phyloP scores from a whole-genome alignment of 2,888 invertebrate genomes.

The Masnerella sp. region DNA sequence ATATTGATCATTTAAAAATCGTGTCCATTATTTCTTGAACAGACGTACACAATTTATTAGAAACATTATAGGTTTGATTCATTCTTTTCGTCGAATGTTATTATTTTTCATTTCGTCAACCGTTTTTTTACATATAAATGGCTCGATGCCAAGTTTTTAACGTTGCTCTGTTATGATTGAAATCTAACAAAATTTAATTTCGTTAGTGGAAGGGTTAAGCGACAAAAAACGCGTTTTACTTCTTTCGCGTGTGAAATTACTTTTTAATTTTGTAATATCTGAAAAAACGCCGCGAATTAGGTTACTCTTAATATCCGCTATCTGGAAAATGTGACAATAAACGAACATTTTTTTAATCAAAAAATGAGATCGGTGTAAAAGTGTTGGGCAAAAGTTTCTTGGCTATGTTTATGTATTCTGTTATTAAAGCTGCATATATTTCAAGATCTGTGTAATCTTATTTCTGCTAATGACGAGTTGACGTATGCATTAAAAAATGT shows the following conservation, averaged over 20 bases:
- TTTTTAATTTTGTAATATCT: slow-evolving; percentile 27
- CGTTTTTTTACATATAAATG: slow-evolving; percentile 5
- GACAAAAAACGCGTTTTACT: slow-evolving; percentile 9
- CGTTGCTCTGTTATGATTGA: slow-evolving; percentile 10
- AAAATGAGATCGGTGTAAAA: not conserved
- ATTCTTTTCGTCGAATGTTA: slow-evolving; percentile 4
- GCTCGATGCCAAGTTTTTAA: slow-evolving; percentile 13
- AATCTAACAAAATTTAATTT: slow-evolving; percentile 19
- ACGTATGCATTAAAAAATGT: too few species aligned
- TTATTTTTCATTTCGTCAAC: slow-evolving; percentile 16
- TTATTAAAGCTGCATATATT: too few species aligned
- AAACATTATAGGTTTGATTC: too few species aligned
- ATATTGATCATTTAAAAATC: too few species aligned
- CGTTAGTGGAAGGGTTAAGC: slow-evolving; percentile 5
- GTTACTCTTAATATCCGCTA: slow-evolving; percentile 9
- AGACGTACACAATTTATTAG: too few species aligned
- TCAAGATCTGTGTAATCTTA: too few species aligned
- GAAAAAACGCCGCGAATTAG: slow-evolving; percentile 4
- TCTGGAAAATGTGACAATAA: slow-evolving; percentile 7
- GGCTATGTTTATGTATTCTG: too few species aligned
- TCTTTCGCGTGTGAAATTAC: slow-evolving; percentile 15
- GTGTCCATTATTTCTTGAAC: too few species aligned
- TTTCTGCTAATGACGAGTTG: too few species aligned
- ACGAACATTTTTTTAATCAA: slow-evolving; percentile 2
- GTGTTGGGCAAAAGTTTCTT: not conserved